phyloP scores from a whole-genome alignment of 2,113 vertebrate genomes.

The Spilogale gracilis region DNA sequence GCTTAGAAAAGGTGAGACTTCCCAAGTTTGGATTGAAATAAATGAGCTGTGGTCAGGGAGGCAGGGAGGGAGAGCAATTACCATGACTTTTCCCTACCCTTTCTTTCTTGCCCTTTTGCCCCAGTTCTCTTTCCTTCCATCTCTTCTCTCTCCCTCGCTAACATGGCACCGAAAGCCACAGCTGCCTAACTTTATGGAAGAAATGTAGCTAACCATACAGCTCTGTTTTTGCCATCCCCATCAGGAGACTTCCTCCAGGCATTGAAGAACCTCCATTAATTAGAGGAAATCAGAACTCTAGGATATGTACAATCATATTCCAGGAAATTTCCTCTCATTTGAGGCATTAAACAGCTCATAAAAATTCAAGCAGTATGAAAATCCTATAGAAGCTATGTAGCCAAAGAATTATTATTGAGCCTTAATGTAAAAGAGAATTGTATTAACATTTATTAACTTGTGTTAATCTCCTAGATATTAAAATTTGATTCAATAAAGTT shows the following conservation, averaged over 20 bases:
- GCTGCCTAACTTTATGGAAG: not conserved
- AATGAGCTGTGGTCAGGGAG: not conserved
- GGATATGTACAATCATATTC: not conserved
- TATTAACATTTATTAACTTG: not conserved
- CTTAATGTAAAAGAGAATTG: not conserved
- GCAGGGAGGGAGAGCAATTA: not conserved
- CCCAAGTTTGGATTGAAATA: not conserved
- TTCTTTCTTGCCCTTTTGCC: not conserved
- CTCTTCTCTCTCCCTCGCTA: not conserved
- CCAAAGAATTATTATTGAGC: constrained; percentile 4
- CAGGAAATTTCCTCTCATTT: not conserved
- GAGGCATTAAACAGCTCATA: not conserved
- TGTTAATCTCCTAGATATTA: not conserved
- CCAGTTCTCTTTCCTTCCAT: not conserved
- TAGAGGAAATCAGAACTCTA: constrained; percentile 18
- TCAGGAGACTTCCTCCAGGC: not conserved
- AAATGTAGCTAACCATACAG: not conserved
- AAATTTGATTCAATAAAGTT: constrained; percentile 51
- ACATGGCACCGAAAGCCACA: not conserved
- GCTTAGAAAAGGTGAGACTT: not conserved
- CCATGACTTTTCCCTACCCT: not conserved
- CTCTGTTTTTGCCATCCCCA: not conserved
- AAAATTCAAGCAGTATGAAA: constrained; percentile 34
- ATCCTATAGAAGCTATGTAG: not conserved
- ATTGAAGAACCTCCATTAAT: not conserved